A percentile compares a stretch with the other conserved stretches of the same genome.
These are phyloP conservation scores for Cepphus grylle DNA, from an alignment of 2,113 vertebrate species.

Conservation along the genomic window DNA sequence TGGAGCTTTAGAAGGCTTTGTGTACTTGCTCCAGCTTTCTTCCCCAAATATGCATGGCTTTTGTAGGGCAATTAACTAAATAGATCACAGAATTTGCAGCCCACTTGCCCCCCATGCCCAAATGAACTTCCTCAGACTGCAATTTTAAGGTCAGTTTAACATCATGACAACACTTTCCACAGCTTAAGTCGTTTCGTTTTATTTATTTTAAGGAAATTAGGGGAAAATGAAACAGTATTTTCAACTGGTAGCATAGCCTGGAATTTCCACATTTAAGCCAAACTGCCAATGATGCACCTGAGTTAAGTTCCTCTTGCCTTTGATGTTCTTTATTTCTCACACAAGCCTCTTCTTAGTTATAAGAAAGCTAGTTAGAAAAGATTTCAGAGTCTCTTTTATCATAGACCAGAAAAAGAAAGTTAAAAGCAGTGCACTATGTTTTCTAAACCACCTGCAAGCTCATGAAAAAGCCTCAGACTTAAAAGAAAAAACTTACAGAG, in stretches of 20 bases:
- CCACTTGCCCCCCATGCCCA: background rate
- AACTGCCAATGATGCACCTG: conserved; percentile 21
- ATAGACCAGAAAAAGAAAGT: conserved; percentile 48
- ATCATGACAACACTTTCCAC: background rate
- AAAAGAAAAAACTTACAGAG: conserved; percentile 43
- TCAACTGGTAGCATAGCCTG: background rate
- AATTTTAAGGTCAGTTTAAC: background rate
- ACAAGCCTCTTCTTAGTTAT: conserved; percentile 3
- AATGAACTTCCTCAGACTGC: background rate
- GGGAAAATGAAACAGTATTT: background rate
- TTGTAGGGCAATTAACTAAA: background rate
- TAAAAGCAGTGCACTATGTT: conserved; percentile 53
- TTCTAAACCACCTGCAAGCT: conserved; percentile 60
- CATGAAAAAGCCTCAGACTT: conserved; percentile 47
- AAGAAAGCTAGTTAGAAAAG: conserved; percentile 25
- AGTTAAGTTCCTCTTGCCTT: conserved; percentile 46
- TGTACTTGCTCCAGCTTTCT: background rate
- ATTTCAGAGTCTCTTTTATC: conserved; percentile 65
- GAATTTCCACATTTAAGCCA: conserved; percentile 15
- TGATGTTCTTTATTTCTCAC: conserved; percentile 53
- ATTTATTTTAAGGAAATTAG: background rate
- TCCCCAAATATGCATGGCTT: background rate
- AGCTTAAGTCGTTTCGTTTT: background rate
- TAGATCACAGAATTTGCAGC: background rate
- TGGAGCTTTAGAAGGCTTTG: background rate